Base-by-base conservation (phyloP, 1,140 invertebrate species). In the Drosophila nannoptera region DNA sequence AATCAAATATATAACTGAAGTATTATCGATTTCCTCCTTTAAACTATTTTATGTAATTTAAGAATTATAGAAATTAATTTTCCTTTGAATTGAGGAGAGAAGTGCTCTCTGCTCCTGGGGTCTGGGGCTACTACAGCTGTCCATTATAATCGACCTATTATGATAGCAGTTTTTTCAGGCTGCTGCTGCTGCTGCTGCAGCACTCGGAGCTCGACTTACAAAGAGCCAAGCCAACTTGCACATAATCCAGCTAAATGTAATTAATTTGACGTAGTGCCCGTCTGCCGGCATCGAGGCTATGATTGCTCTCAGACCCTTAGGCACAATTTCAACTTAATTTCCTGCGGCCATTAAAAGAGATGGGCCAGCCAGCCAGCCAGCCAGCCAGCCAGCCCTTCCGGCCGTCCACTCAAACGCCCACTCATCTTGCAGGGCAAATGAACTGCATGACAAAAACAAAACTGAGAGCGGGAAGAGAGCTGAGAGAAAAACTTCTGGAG, bases 391-490 rank as follows among this genome's bases (percentile, higher is more conserved):
- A 58, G n/a, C 35, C 22, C 58, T 66, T 59, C 31, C 56, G 49
- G 16, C 31, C 46, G 32, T 52, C 62, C 68, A 60, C 64, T 73
- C 80, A 69, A 58, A 61, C 38, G 54, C 60, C 68, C 80, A 80
- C 76, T 83, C 78, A 84, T 84, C 80, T 73, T 75, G 52, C 46
- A 61, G 48, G 64, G 68, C 73, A 80, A 83, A 83, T 81, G 80
- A 76, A 81, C 73, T 77, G 70, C 65, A 75, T 49, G 42, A 42
- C 22, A 74, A 40, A 40, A 42, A 42, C n/a, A 43, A 0, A 43
- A 43, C 22, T 22, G 12, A 43, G 7, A 43, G 5, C 8, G 5
- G n/a, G 36, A 40, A 40, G n/a, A 0, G 36, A 40, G 22, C 22
- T 2, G 3, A 22, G 22, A 22, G 22, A 67, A 66, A 69, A 81